Percentiles rank a stretch among this genome's conserved stretches.
These are phyloP conservation scores for Acanthosepion pharaonis DNA, from an alignment of 2,888 invertebrate species.

Conservation along the genomic window DNA sequence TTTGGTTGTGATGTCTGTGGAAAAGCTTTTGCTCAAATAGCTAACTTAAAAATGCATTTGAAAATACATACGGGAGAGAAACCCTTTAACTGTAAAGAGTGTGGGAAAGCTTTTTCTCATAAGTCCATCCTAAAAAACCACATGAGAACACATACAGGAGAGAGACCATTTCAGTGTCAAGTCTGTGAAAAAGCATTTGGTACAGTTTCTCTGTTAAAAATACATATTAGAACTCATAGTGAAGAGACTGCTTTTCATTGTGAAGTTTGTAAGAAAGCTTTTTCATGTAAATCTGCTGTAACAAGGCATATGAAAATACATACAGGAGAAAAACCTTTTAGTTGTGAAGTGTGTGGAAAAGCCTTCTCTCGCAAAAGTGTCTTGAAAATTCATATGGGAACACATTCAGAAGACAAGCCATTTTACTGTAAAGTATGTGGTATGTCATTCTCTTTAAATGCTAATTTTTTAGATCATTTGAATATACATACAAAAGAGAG, in stretches of 20 bases:
- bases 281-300: background rate
- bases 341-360: background rate
- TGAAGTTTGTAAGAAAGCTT: conserved; percentile 4
- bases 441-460: too few relatives aligned
- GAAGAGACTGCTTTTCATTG: background rate
- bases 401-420: background rate
- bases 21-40: conserved; percentile 11
- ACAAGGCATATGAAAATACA: background rate
- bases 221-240: background rate
- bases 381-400: background rate
- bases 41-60: background rate
- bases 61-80: conserved; percentile 39
- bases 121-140: background rate
- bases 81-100: background rate
- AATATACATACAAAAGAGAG: too few relatives aligned
- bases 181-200: background rate
- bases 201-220: background rate
- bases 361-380: background rate
- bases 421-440: too few relatives aligned
- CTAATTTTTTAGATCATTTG: too few relatives aligned
- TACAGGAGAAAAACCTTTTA: conserved; percentile 23
- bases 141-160: background rate
- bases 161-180: background rate
- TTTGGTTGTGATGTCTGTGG: background rate
- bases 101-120: background rate